Evolutionary conservation across 1,140 invertebrate genomes (phyloP), one percentile per base, ranked within the genome.

Genomic region (Ganaspis sp.): DNA sequence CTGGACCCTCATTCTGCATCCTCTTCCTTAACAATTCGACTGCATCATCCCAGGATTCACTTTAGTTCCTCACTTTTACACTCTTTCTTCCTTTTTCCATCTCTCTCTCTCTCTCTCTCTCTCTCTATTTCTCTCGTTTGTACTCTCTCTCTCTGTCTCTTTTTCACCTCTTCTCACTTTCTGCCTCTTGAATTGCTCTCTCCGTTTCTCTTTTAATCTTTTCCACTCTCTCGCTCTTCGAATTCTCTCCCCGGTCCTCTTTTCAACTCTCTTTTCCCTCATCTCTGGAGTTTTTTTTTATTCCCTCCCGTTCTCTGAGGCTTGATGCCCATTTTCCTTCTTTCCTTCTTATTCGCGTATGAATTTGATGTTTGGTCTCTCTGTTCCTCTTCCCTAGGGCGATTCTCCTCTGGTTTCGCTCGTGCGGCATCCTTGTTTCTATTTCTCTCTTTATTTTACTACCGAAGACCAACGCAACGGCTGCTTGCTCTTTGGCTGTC

Each of bases 401-500:
- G 23, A 26, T 64, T 75, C 69, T 54, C 70, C 78, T 76, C 21
- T 77, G 69, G 75, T 54, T 40, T 70, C 70, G 42, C 77, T 73
- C 34, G 19, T 70, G 64, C 53, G 49, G 76, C 78, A 74, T 71
- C 53, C 58, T 77, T 42, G 70, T 75, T 74, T 74, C 45, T 49
- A 69, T 71, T 54, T 84, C 80, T 82, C 73, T 80, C 79, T 84
- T 79, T 84, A 71, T 84, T 81, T 83, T 81, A 82, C 80, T 79
- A 80, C 82, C 80, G 75, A 75, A 26, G 58, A 64, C 58, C 74
- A 79, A 76, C 77, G 80, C 29, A 34, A 77, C 80, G 80, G 76
- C 74, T 78, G 80, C 3, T 17, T n/a, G 78, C 78, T 81, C 78
- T 88, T 90, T 87, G 85, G 88, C 85, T 85, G 89, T 91, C 88